Percentiles rank a stretch among this genome's conserved stretches.
Conservation (phyloP, 2,797 vertebrate genomes). For the Eurystomus glaucurus region DNA sequence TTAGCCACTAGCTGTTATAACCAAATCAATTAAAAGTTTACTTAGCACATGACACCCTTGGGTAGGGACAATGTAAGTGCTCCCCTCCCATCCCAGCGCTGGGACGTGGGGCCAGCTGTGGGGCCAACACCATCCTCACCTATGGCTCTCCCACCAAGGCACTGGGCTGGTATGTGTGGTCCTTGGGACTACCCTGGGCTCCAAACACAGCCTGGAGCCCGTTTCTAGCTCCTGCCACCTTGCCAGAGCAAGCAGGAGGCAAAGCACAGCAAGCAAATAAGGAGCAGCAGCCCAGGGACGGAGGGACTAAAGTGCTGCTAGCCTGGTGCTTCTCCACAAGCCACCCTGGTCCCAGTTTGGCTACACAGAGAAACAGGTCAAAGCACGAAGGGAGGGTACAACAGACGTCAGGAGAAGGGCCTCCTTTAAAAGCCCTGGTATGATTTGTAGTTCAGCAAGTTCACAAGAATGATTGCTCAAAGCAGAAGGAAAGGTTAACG, state of each 20-base stretch:
- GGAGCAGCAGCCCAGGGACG: background rate
- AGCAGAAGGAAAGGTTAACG: conserved; percentile 58
- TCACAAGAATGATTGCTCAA: conserved; percentile 1
- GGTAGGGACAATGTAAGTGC: background rate
- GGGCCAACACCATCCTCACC: background rate
- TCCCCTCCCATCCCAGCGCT: background rate
- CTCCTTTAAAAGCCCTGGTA: conserved; percentile 5
- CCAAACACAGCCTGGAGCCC: background rate
- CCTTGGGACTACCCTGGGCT: background rate
- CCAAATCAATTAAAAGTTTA: conserved; percentile 19
- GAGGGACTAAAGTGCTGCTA: background rate
- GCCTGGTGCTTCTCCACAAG: background rate
- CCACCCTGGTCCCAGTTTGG: background rate
- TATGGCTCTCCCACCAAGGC: background rate
- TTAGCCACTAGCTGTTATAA: background rate
- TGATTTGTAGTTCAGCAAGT: conserved; percentile 51
- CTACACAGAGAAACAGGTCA: background rate
- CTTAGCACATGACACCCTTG: background rate
- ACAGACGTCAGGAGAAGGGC: background rate
- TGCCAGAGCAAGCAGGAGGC: background rate
- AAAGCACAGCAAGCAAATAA: background rate
- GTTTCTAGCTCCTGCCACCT: background rate
- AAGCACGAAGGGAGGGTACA: background rate
- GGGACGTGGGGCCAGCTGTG: background rate
- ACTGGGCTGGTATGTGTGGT: background rate